phyloP scores from a whole-genome alignment of 2,113 vertebrate genomes.

The Oreochromis tanganicae region DNA sequence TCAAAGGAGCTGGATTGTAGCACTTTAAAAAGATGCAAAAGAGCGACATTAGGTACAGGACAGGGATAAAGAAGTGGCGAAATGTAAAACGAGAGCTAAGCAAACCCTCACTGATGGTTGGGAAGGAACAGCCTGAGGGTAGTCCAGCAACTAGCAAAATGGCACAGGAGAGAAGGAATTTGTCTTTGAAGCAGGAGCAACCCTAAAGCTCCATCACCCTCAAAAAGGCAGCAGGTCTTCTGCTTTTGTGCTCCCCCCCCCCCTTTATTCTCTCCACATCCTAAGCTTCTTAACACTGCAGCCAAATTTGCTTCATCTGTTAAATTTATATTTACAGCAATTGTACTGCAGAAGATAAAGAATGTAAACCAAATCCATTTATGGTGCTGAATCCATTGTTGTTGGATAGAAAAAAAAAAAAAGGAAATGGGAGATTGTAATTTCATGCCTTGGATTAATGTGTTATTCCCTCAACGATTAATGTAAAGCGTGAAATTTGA shows the following conservation, averaged over 20 bases:
- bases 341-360: constrained; percentile 66
- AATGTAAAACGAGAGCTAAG: constrained; percentile 1
- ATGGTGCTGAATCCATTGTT: constrained; percentile 64
- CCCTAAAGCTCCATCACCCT: constrained; percentile 16
- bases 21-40: not conserved
- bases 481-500: constrained; percentile 65
- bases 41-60: not conserved
- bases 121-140: constrained; percentile 25
- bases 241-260: constrained; percentile 7
- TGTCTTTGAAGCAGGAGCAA: constrained; percentile 1
- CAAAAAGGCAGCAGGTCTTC: constrained; percentile 30
- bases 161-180: constrained; percentile 1
- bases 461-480: constrained; percentile 59
- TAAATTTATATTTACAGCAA: constrained; percentile 70
- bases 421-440: constrained; percentile 54
- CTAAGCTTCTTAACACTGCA: constrained; percentile 70
- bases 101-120: not conserved
- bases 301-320: constrained; percentile 67
- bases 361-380: constrained; percentile 68
- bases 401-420: constrained; percentile 22
- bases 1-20: constrained; percentile 2
- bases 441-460: constrained; percentile 73
- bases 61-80: not conserved
- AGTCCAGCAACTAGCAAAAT: not conserved
- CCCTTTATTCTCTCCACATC: not conserved